Percentiles rank a stretch among this genome's conserved stretches.
phyloP scores from a whole-genome alignment of 2,888 invertebrate species.

The Limulus polyphemus region DNA sequence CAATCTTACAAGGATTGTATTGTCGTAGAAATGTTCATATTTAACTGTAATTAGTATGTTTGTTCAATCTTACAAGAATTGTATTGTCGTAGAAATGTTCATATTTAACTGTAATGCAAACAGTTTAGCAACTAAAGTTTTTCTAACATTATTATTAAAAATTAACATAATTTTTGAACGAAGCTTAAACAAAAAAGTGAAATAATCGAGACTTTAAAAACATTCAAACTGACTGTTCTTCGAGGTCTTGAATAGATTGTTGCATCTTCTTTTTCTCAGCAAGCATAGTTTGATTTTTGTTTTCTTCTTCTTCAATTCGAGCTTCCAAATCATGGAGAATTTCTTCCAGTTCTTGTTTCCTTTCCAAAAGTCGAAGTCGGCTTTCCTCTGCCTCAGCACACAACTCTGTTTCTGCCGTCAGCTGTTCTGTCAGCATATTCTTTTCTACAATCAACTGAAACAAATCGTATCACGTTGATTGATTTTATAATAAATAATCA shows the following conservation, averaged over 20 bases:
- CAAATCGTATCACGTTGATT: no score
- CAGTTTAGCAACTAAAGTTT: no score
- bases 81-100: no score
- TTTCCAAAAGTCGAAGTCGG: slow-evolving; percentile 67
- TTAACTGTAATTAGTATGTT: no score
- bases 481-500: no score
- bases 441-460: slow-evolving; percentile 66
- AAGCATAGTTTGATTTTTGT: slow-evolving; percentile 59
- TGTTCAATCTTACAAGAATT: no score
- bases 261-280: slow-evolving; percentile 90
- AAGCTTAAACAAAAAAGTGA: neutral
- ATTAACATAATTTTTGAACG: no score
- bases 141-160: no score
- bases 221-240: slow-evolving; percentile 51
- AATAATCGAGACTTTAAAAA: neutral
- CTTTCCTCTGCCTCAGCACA: slow-evolving; percentile 97
- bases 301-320: slow-evolving; percentile 94
- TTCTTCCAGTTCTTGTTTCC: slow-evolving; percentile 72
- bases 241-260: slow-evolving; percentile 74
- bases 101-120: no score
- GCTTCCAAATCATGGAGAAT: slow-evolving; percentile 91
- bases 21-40: no score
- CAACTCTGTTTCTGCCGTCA: slow-evolving; percentile 88
- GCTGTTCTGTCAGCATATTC: slow-evolving; percentile 80
- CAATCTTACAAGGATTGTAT: no score